Base-by-base conservation (phyloP, 2,888 invertebrate genomes). In the Lasioglossum calceatum region DNA sequence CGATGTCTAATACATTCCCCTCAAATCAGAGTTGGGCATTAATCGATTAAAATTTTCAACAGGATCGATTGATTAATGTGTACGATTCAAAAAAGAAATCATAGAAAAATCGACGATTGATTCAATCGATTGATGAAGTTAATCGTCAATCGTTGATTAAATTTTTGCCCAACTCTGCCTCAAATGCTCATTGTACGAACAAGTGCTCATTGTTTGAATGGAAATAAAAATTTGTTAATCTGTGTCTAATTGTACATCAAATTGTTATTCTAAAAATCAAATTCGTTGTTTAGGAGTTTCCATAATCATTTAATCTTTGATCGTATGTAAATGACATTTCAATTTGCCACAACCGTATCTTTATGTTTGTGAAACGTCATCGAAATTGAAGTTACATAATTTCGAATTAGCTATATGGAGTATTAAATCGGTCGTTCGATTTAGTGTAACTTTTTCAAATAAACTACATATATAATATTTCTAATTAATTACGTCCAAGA, bases 1-100 rank as follows among this genome's bases (percentile, higher is more conserved):
- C 58, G 61, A 78, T 76, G 61, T 78, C 36, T 23, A n/a, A 76
- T 72, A 42, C 76, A 4, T 78, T 80, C 80, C 81, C 70, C 70
- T 32, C 10, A 10, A 42, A 16, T 58, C 1, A 32, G 32, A 32
- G 32, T 32, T 32, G 32, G 32, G 32, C 32, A 32, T 32, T 32
- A 32, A 32, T 32, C 32, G 32, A 32, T 32, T 32, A 32, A 32
- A 32, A 1, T 32, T 32, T 32, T 32, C 32, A 32, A 1, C 32
- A 32, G 1, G 32, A 32, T 32, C 1, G 0, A 32, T 32, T 32
- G 32, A 32, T 32, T 32, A 32, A 1, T 0, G 32, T 32, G 32
- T 32, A 32, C 32, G 32, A 32, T 32, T 32, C 1, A 32, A 1
- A 32, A 32, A 32, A 32, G 32, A 32, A 32, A 32, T 1, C 32